These are phyloP conservation scores for Corythucha ciliata DNA, from an alignment of 2,888 invertebrate genomes.

Conservation along the genomic window DNA sequence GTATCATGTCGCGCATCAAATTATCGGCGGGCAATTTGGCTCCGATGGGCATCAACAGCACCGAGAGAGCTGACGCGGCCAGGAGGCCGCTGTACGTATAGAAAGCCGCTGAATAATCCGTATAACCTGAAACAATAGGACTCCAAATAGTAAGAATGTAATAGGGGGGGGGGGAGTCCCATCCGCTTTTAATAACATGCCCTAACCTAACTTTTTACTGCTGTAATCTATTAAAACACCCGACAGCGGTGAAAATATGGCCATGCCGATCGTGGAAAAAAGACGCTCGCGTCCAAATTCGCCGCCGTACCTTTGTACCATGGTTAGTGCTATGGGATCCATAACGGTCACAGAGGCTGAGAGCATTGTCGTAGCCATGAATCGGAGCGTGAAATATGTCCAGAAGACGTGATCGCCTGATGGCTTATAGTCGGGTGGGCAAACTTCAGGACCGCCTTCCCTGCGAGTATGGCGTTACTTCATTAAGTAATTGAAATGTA, in stretches of 20 bases:
- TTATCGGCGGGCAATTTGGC: constrained; percentile 69
- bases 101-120: constrained; percentile 81
- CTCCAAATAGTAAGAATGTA: not conserved
- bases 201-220: constrained; percentile 44
- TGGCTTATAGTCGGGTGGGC: constrained; percentile 70
- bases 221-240: constrained; percentile 67
- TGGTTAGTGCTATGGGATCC: constrained; percentile 77
- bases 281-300: constrained; percentile 72
- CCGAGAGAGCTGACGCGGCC: constrained; percentile 60
- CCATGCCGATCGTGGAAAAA: constrained; percentile 74
- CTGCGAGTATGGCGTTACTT: constrained; percentile 40
- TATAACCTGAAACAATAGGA: constrained; percentile 50
- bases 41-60: constrained; percentile 67
- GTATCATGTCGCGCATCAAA: constrained; percentile 62
- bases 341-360: constrained; percentile 79
- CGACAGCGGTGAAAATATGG: constrained; percentile 69
- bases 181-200: not conserved
- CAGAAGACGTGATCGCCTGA: constrained; percentile 70
- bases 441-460: constrained; percentile 64
- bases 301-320: constrained; percentile 74
- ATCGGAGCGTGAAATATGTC: constrained; percentile 69
- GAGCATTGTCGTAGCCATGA: constrained; percentile 70
- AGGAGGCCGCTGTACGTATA: constrained; percentile 68
- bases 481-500: not conserved
- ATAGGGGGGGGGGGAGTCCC: not conserved